phyloP scores from a whole-genome alignment of 2,113 vertebrate genomes.

The Rana temporaria region DNA sequence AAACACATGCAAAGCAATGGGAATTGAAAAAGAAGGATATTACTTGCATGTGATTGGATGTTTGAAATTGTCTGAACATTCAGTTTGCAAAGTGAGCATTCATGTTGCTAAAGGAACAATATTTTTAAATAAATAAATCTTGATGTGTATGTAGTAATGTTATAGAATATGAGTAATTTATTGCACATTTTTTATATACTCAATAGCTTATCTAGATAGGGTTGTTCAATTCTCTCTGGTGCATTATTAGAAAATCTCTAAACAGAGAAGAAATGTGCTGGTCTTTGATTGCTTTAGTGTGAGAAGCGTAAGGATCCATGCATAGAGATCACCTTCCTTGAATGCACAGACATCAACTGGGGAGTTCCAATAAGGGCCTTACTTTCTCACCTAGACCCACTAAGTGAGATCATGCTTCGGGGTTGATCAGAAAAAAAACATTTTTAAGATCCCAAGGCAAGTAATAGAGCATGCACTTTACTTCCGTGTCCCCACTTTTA shows the following conservation, averaged over 20 bases:
- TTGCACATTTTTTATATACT: not conserved
- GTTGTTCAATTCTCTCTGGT: not conserved
- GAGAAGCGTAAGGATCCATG: constrained; percentile 1
- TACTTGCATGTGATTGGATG: no score
- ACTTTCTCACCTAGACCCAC: not conserved
- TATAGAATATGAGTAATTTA: no score
- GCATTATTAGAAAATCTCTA: not conserved
- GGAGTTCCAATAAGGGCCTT: not conserved
- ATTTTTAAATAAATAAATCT: no score
- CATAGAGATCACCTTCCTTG: not conserved
- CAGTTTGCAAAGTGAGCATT: no score
- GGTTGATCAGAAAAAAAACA: not conserved
- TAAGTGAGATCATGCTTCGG: not conserved
- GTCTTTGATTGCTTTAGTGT: constrained; percentile 9
- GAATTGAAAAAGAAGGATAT: no score
- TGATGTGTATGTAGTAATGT: no score
- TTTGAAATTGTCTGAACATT: no score
- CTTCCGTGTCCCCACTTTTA: no score
- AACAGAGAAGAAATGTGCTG: not conserved
- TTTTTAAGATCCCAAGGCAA: not conserved
- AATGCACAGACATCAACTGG: not conserved
- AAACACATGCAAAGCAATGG: no score
- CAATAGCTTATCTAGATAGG: not conserved
- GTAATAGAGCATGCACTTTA: not conserved
- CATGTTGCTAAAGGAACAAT: no score